phyloP scores from a whole-genome alignment of 1,140 invertebrate species.

The Lineus longissimus region DNA sequence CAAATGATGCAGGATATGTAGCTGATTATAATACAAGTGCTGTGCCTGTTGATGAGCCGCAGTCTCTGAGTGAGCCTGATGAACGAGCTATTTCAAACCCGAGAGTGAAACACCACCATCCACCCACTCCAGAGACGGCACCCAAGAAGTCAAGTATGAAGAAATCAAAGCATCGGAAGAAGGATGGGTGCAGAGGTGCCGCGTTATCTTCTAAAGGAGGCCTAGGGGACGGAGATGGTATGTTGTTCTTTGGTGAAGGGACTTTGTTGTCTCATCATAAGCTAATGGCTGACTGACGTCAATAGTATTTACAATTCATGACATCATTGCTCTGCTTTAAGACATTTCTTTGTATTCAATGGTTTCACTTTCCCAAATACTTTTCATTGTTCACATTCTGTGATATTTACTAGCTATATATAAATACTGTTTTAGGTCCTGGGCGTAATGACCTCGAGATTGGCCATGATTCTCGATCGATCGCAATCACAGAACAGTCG shows the following conservation, averaged over 20 bases:
- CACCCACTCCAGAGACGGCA: not conserved
- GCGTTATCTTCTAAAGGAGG: not conserved
- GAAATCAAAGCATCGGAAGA: not conserved
- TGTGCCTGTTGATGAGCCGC: not conserved
- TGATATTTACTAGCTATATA: too few species aligned
- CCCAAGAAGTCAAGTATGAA: not conserved
- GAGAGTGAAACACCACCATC: not conserved
- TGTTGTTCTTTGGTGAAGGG: not conserved
- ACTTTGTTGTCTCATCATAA: too few species aligned
- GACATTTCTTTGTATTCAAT: too few species aligned
- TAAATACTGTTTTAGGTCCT: too few species aligned
- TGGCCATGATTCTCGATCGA: too few species aligned
- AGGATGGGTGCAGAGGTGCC: not conserved
- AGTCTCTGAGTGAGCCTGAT: not conserved
- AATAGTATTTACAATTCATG: too few species aligned
- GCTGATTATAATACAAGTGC: constrained; percentile 4
- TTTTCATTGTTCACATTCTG: too few species aligned
- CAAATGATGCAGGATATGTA: constrained; percentile 5
- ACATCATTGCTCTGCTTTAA: too few species aligned
- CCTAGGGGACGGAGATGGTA: not conserved
- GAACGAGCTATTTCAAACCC: not conserved
- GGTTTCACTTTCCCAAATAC: too few species aligned
- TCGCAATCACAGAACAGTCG: not conserved
- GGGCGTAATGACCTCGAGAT: too few species aligned
- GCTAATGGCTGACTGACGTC: too few species aligned